Evolutionary conservation across 2,113 vertebrate species (phyloP), one percentile per base, ranked within the genome.

Genomic region (Rynchops niger): DNA sequence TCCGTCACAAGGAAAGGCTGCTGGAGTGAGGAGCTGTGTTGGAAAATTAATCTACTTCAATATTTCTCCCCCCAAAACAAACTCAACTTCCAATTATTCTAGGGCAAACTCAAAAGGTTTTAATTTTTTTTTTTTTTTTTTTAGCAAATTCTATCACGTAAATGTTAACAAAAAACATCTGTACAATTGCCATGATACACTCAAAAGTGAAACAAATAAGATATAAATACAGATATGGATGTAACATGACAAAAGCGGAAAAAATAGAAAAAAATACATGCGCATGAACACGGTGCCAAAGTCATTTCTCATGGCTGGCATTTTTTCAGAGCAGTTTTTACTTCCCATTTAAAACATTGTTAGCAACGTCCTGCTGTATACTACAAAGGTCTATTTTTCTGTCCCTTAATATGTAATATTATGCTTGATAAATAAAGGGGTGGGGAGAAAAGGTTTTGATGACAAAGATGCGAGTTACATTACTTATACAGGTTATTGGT

Each of bases 101-200:
- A 99, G 98, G 98, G 99, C 99, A 99, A 99, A 99, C 99, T 98
- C 97, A 98, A 98, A 98, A 98, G 94, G 96, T 96, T 94, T 98
- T 98, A 97, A 97, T 97, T 96, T 94, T 79, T 97, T 97, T 96
- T 94, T 79, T 89, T 94, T 95, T 91, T 91, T 98, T 98, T 98
- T 99, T 98, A 99, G 99, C 99, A 99, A 99, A 99, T 99, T 98
- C 98, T 99, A 99, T 98, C 98, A 99, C 99, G 95, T 98, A 98
- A 98, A 98, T 98, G 98, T 99, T 98, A 99, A 99, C 98, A 98
- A 99, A 98, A 99, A 98, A 97, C 98, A 97, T 98, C 98, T 99
- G 99, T 99, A 99, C 99, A 99, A 98, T 99, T 98, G 98, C 98
- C 98, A 98, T 99, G 98, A 98, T 98, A 98, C 98, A 98, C 98